phyloP scores from a whole-genome alignment of 2,888 invertebrate species.

The Eumerus sabulonum region DNA sequence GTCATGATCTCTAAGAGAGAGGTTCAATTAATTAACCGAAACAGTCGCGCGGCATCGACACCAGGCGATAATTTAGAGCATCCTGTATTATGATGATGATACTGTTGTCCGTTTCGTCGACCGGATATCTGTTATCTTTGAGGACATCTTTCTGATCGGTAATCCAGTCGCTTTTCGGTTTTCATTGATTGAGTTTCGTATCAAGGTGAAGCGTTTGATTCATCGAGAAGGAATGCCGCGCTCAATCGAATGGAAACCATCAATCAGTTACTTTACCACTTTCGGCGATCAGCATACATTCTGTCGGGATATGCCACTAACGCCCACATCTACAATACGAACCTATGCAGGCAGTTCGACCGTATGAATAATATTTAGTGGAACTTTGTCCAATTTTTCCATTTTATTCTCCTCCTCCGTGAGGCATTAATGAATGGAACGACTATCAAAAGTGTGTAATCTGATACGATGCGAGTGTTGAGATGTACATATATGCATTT shows the following conservation, averaged over 20 bases:
- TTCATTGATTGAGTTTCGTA: constrained; percentile 62
- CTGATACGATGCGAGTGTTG: neutral
- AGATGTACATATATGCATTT: neutral
- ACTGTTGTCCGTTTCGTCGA: constrained; percentile 53
- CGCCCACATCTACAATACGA: constrained; percentile 54
- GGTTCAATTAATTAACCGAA: constrained; percentile 64
- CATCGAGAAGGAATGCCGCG: constrained; percentile 56
- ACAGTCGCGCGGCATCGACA: constrained; percentile 58
- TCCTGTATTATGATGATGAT: constrained; percentile 46
- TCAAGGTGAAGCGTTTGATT: constrained; percentile 54
- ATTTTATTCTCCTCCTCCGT: neutral
- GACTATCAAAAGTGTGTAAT: neutral
- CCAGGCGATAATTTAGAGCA: constrained; percentile 61
- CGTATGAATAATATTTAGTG: constrained; percentile 48
- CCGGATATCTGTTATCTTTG: constrained; percentile 76
- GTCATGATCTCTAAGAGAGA: constrained; percentile 16
- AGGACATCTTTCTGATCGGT: constrained; percentile 74
- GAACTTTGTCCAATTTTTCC: constrained; percentile 1
- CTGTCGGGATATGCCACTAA: constrained; percentile 37
- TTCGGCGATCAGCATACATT: constrained; percentile 22
- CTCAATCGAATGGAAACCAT: constrained; percentile 52
- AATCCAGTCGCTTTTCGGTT: constrained; percentile 10
- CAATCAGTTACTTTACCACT: constrained; percentile 58
- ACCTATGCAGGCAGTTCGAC: constrained; percentile 39
- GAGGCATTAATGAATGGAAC: constrained; percentile 49